Evolutionary conservation across 23 tunicate genomes (phyloP).

Genomic region (Oikopleura albicans): DNA sequence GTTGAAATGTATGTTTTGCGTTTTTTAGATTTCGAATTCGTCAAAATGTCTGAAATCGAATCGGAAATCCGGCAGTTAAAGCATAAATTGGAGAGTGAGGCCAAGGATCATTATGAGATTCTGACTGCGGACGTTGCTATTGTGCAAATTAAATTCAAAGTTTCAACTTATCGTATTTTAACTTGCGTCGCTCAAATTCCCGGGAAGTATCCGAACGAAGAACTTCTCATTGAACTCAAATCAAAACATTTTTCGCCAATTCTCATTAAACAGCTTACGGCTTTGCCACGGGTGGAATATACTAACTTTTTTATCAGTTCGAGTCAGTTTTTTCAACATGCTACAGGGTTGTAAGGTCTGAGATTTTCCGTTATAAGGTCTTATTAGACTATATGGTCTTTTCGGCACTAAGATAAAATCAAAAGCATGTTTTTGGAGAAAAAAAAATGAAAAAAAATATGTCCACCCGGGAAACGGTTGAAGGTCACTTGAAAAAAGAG

Average conservation of each 20-base stretch:
- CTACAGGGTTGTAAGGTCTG: too few species aligned
- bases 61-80: not conserved
- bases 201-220: constrained; percentile 31
- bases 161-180: not conserved
- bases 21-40: too few species aligned
- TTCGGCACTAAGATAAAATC: too few species aligned
- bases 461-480: not conserved
- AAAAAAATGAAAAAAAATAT: too few species aligned
- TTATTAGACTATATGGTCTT: too few species aligned
- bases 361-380: too few species aligned
- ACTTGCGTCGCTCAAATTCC: constrained; percentile 30
- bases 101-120: not conserved
- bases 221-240: constrained; percentile 48
- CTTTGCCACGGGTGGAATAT: not conserved
- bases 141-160: not conserved
- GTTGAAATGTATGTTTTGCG: too few species aligned
- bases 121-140: not conserved
- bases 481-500: not conserved
- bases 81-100: not conserved
- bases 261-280: constrained; percentile 18
- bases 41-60: not conserved
- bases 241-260: constrained; percentile 56
- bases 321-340: too few species aligned
- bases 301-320: too few species aligned
- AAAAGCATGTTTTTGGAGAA: too few species aligned